Evolutionary conservation across 2,888 invertebrate species (phyloP), one percentile per base, ranked within the genome.

Genomic region (Abrostola tripartita): DNA sequence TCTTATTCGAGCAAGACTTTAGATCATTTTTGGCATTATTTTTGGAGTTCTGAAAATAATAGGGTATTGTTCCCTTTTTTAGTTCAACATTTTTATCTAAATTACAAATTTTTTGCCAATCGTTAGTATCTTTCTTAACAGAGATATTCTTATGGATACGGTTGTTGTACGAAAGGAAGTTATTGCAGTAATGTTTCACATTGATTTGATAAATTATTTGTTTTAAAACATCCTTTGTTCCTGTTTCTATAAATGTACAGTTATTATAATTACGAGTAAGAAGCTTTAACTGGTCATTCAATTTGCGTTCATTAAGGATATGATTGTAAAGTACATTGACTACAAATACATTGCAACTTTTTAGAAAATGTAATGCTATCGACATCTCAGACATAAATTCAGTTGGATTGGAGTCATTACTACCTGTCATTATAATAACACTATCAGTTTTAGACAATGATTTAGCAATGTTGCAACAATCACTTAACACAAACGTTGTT

Each of bases 361-460:
- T 53, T 2, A 61, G 41, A 38, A 12, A 50, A 12, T 61, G 14
- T 12, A 61, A 38, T 4, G 53, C 53, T 40, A 53, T 37, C n/a
- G 61, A 59, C 1, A 59, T 38, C n/a, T 59, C 59, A 10, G 59
- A 38, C 24, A 59, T 37, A 47, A 52, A 52, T 37, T 61, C 52
- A 12, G 14, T 11, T 40, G 61, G 61, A 12, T 61, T 61, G 4
- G 40, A 47, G 8, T 61, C 61, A 14, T 61, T 53, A 36, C 61
- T 54, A 1, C 61, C 61, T 11, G 41, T 37, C 52, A 53, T 49
- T 36, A 61, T 35, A 2, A 61, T 35, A 12, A 61, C 47, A 50
- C 11, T 6, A 36, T 53, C 49, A 10, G 0, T 40, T 14, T 40
- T 35, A 4, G 53, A 5, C 5, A 61, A 6, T 2, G 5, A 1